Percentiles rank a stretch among this genome's conserved stretches.
These are phyloP conservation scores for Microctenopoma stevenorrisi DNA, from an alignment of 2,797 vertebrate genomes.

Conservation along the genomic window DNA sequence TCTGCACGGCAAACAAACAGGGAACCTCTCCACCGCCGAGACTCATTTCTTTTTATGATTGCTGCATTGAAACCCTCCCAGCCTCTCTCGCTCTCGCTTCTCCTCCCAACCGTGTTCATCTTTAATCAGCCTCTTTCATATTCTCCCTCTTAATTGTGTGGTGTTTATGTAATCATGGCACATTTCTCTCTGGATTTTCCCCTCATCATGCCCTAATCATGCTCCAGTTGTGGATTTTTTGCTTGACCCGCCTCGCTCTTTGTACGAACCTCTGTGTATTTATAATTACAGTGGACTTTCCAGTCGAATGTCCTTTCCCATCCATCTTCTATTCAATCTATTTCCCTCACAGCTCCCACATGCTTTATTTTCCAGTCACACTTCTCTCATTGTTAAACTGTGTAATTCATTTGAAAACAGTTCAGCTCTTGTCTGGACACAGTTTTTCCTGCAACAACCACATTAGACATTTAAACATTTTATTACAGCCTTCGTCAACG, in stretches of 20 bases:
- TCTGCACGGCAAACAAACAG: neutral
- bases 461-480: no score
- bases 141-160: constrained; percentile 25
- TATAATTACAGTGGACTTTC: constrained; percentile 1
- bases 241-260: neutral
- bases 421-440: no score
- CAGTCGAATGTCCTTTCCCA: constrained; percentile 25
- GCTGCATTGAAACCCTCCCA: neutral
- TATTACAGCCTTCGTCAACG: no score
- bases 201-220: neutral
- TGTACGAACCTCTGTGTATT: constrained; percentile 3
- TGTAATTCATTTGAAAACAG: no score
- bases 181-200: neutral
- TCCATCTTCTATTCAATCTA: constrained; percentile 36
- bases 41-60: neutral
- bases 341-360: neutral
- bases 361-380: neutral
- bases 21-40: neutral
- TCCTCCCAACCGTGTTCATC: constrained; percentile 8
- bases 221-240: neutral
- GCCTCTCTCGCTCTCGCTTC: neutral
- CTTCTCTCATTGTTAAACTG: neutral
- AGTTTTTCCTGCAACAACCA: no score
- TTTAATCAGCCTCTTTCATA: constrained; percentile 32
- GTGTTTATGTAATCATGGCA: constrained; percentile 14